Conservation (phyloP, 2,888 invertebrate genomes). For the Tinea pellionella region DNA sequence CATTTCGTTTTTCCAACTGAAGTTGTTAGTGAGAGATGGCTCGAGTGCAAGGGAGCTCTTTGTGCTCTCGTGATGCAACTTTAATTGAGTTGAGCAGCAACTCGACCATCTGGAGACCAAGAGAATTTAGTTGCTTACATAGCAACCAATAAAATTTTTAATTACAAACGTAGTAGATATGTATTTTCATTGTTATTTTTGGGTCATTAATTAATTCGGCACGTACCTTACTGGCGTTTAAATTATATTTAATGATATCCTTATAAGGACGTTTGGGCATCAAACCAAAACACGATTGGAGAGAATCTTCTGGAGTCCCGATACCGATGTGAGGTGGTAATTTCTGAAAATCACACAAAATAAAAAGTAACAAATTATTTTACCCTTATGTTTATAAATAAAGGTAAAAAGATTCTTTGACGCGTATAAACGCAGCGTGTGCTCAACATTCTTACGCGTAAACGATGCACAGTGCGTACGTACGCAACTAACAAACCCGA, state of each 20-base stretch:
- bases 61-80: conserved; percentile 28
- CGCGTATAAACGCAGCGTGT: too few relatives aligned
- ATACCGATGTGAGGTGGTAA: conserved; percentile 79
- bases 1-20: background rate
- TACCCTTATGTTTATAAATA: too few relatives aligned
- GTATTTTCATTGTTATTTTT: background rate
- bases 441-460: too few relatives aligned
- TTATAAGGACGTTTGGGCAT: conserved; percentile 79
- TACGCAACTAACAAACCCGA: too few relatives aligned
- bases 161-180: background rate
- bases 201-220: too few relatives aligned
- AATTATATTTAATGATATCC: conserved; percentile 79
- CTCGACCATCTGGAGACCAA: background rate
- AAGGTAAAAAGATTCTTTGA: too few relatives aligned
- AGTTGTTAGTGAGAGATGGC: background rate
- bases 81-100: conserved; percentile 34
- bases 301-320: conserved; percentile 81
- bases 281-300: conserved; percentile 77
- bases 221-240: conserved; percentile 74
- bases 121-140: background rate
- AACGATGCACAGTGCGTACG: too few relatives aligned
- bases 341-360: conserved; percentile 26
- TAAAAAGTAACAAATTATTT: background rate
- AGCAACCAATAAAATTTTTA: background rate
- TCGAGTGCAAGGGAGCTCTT: conserved; percentile 19